Evolutionary conservation across 2,797 vertebrate genomes (phyloP).

Genomic region (Siniperca undulata): DNA sequence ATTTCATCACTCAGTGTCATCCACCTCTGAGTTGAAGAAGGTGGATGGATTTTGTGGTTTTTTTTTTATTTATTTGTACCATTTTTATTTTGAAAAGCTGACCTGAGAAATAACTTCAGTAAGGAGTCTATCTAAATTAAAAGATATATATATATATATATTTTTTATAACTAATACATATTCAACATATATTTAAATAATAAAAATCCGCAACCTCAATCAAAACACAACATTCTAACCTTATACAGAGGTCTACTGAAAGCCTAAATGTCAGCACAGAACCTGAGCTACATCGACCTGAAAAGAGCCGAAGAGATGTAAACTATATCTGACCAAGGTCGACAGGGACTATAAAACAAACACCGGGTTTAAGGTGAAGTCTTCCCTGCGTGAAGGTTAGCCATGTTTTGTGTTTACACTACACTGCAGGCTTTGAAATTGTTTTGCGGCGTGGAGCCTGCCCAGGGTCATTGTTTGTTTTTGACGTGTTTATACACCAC

Average conservation of each 20-base stretch:
- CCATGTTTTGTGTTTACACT: constrained; percentile 82
- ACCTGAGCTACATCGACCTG: constrained; percentile 29
- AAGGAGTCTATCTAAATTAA: background rate
- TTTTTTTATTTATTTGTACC: background rate
- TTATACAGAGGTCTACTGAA: background rate
- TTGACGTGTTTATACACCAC: constrained; percentile 85
- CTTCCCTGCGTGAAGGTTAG: constrained; percentile 81
- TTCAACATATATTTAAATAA: constrained; percentile 1
- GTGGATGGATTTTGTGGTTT: background rate
- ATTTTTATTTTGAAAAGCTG: constrained; percentile 21
- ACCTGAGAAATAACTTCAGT: background rate
- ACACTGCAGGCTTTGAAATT: constrained; percentile 80
- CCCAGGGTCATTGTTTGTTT: constrained; percentile 84
- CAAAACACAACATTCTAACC: background rate
- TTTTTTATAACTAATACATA: background rate
- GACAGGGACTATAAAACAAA: constrained; percentile 63
- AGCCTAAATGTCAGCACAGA: constrained; percentile 42
- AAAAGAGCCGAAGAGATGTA: constrained; percentile 43
- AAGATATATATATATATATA: too few species aligned
- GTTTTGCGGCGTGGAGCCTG: constrained; percentile 76
- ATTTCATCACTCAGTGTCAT: constrained; percentile 4
- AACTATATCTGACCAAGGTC: constrained; percentile 69
- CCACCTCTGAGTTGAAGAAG: background rate
- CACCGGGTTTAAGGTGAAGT: constrained; percentile 74
- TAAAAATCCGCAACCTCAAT: background rate